phyloP scores from a whole-genome alignment of 2,888 invertebrate species.

The Hoplodrina blanda region DNA sequence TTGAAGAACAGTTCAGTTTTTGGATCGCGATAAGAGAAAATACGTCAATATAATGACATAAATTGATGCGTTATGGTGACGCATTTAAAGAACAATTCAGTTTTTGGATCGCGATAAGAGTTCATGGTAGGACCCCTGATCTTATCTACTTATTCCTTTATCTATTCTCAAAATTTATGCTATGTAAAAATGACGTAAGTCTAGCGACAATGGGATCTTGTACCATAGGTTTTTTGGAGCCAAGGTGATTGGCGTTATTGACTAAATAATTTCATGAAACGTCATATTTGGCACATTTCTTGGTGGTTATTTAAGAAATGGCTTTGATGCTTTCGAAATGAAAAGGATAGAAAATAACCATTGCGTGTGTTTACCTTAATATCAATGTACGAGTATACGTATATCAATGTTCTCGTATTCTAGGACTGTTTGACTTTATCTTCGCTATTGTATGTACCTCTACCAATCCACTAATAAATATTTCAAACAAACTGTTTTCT shows the following conservation, averaged over 20 bases:
- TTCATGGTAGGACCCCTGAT: too few relatives aligned
- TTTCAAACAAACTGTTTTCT: constrained; percentile 18
- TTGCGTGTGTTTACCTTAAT: background rate
- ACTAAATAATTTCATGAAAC: background rate
- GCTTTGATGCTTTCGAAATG: background rate
- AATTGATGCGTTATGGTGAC: too few relatives aligned
- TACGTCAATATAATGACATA: too few relatives aligned
- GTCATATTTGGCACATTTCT: background rate
- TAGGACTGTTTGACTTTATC: background rate
- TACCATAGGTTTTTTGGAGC: background rate
- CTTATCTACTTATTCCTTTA: too few relatives aligned
- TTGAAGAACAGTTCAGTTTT: too few relatives aligned
- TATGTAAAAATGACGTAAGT: background rate
- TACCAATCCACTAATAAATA: constrained; percentile 32
- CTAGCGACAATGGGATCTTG: background rate
- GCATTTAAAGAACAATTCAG: too few relatives aligned
- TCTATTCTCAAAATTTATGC: too few relatives aligned
- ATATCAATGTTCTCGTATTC: background rate
- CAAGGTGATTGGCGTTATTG: constrained; percentile 4
- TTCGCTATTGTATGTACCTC: background rate
- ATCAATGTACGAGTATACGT: too few relatives aligned
- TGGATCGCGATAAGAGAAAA: too few relatives aligned
- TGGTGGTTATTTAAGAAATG: background rate
- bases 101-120: too few relatives aligned
- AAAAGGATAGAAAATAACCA: background rate